These are phyloP conservation scores for Laupala kohalensis DNA, from an alignment of 1,140 invertebrate genomes.

Conservation along the genomic window DNA sequence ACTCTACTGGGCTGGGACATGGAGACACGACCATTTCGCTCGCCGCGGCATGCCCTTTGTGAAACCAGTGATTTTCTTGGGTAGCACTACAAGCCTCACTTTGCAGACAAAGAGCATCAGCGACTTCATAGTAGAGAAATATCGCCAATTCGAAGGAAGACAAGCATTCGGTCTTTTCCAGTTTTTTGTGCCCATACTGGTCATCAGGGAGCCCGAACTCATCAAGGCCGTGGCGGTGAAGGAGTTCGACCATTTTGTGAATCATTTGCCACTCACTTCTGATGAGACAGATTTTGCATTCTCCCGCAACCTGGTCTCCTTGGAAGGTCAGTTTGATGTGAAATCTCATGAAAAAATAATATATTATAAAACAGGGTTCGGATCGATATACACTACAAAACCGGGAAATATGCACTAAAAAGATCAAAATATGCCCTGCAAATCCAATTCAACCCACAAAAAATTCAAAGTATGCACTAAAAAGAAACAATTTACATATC, in stretches of 20 bases:
- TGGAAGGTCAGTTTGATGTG: no score
- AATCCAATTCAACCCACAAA: no score
- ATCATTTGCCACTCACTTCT: conserved; percentile 17
- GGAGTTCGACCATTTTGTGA: conserved; percentile 26
- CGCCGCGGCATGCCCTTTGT: conserved; percentile 13
- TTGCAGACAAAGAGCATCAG: not conserved
- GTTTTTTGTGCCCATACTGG: not conserved
- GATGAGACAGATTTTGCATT: not conserved
- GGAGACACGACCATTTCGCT: conserved; percentile 14
- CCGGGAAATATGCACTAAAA: no score
- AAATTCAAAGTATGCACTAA: no score
- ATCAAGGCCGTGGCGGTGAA: conserved; percentile 29
- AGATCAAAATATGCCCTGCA: no score
- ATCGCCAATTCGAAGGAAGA: not conserved
- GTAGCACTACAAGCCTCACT: conserved; percentile 9
- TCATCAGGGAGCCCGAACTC: conserved; percentile 1
- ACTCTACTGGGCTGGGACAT: not conserved
- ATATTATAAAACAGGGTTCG: no score
- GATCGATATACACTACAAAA: no score
- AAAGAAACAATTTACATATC: no score
- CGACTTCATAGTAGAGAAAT: not conserved
- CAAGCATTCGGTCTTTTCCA: not conserved
- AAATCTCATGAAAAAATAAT: no score
- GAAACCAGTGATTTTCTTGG: conserved; percentile 15
- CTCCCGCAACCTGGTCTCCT: no score